Base-by-base conservation (phyloP, 2,888 invertebrate genomes). In the Drosophila mayaguana region DNA sequence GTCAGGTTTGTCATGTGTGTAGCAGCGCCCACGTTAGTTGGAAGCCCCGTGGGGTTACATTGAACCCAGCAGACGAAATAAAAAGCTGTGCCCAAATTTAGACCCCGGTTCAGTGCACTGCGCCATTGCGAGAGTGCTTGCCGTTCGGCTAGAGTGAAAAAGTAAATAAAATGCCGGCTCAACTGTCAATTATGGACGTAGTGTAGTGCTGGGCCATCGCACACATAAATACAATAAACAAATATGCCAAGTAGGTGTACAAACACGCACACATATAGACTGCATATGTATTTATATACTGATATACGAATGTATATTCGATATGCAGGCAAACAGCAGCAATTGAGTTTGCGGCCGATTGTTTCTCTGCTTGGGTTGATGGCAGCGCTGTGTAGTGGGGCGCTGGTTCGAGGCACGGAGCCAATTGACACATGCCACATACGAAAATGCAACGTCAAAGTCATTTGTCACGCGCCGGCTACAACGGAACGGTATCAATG, bases 401-500 rank as follows among this genome's bases (percentile, higher is more conserved):
- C 50, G 40, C 25, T 20, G 38, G 45, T 2, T 9, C 25, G 51
- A 43, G 34, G 34, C 48, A 57, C 14, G 12, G 70, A 63, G 64
- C 85, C 80, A 78, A 81, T 80, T 84, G 80, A 69, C 78, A 69
- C 75, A 78, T 78, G 74, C 77, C 79, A 76, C 79, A 75, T 69
- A 74, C 69, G 74, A 73, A 72, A 80, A 82, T 83, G 82, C 86
- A 86, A 82, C 83, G 83, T 84, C 88, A 86, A 86, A 86, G 88
- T 88, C 88, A 88, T 88, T 86, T 86, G 86, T 86, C 86, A 86
- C 86, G 85, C 85, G 83, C 81, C 82, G 69, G 63, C 76, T 48
- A 56, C 74, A 56, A n/a, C 81, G 66, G 64, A 75, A 57, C 80
- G 76, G 60, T 75, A 83, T 83, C 83, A 87, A 81, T 78, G 80